Evolutionary conservation across 2,113 vertebrate genomes (phyloP).

Genomic region (Thomomys bottae): DNA sequence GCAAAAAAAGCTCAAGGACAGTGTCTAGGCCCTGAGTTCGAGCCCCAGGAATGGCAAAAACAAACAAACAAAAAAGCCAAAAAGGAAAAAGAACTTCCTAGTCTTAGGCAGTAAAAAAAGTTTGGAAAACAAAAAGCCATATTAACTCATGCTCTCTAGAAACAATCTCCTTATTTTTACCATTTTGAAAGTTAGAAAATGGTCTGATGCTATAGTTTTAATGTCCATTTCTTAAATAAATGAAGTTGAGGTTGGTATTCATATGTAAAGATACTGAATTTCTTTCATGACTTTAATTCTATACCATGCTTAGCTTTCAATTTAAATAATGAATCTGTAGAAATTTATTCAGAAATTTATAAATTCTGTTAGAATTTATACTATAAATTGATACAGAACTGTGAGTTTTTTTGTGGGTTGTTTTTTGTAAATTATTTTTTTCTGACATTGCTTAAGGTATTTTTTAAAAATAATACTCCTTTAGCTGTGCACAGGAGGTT

Average conservation of each 20-base stretch:
- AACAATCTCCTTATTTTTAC: background rate
- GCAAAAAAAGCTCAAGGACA: no score
- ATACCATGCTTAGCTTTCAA: background rate
- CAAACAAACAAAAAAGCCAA: no score
- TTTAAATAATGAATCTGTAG: background rate
- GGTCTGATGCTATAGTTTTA: background rate
- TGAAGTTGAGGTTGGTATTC: background rate
- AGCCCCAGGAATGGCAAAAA: no score
- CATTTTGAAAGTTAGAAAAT: background rate
- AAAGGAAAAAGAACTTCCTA: background rate
- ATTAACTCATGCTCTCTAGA: background rate
- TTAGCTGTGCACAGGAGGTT: no score
- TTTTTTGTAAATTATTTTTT: no score
- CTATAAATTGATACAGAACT: no score
- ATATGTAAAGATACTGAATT: conserved; percentile 7
- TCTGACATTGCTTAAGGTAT: no score
- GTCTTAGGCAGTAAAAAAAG: background rate
- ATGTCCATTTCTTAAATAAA: conserved; percentile 33
- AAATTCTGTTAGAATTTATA: background rate
- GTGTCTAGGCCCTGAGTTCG: no score
- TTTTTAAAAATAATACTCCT: no score
- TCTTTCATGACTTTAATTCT: conserved; percentile 10
- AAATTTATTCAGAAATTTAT: no score
- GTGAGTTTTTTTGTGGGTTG: no score
- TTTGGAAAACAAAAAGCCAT: background rate